phyloP scores from a whole-genome alignment of 2,888 invertebrate species.

The Hyppa rectilinea region DNA sequence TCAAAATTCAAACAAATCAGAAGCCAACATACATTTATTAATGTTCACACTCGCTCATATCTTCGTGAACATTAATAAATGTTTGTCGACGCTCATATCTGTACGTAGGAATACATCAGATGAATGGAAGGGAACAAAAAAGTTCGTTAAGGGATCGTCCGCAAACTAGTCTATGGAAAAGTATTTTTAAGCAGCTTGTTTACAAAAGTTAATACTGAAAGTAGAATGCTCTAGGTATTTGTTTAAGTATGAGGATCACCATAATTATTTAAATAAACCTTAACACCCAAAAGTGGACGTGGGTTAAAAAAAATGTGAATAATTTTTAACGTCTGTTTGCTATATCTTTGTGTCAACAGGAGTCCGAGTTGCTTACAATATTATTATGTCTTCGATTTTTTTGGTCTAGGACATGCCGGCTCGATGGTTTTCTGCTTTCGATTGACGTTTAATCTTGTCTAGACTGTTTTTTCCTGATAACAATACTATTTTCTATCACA shows the following conservation, averaged over 20 bases:
- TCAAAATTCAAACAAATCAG: background rate
- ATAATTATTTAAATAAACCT: background rate
- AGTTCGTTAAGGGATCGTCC: constrained; percentile 3
- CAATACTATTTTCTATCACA: background rate
- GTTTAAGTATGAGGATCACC: background rate
- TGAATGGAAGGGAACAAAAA: constrained; percentile 28
- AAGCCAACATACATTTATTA: constrained; percentile 12
- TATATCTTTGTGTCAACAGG: too few species aligned
- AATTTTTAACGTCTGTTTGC: too few species aligned
- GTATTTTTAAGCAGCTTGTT: background rate
- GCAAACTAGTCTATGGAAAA: background rate
- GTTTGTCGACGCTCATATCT: constrained; percentile 22
- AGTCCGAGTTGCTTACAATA: too few species aligned
- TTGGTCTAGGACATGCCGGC: too few species aligned
- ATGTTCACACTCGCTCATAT: constrained; percentile 19
- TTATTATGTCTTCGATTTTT: too few species aligned
- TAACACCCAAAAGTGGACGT: background rate
- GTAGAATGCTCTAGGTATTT: background rate
- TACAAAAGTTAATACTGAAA: background rate
- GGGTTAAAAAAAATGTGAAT: background rate
- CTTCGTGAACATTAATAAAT: too few species aligned
- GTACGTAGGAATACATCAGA: background rate
- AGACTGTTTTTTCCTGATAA: background rate
- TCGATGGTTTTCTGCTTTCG: too few species aligned
- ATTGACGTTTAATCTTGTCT: background rate